Evolutionary conservation across 2,113 vertebrate species (phyloP).

Genomic region (Colistium nudipinnis): DNA sequence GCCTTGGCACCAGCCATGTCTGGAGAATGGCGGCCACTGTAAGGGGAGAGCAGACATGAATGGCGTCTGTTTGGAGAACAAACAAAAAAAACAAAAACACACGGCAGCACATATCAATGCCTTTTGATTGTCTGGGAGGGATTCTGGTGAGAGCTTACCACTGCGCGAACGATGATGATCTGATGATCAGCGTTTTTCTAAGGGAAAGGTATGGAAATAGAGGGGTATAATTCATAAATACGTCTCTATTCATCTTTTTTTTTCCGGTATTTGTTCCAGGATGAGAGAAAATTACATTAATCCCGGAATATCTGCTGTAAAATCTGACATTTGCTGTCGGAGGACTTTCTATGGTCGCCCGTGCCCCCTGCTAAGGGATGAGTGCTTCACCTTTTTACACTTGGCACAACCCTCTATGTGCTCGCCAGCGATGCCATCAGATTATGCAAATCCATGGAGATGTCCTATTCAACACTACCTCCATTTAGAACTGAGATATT

Average conservation of each 20-base stretch:
- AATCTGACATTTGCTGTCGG: conserved; percentile 49
- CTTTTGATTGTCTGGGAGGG: conserved; percentile 50
- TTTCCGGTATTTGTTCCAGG: background rate
- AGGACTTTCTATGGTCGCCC: conserved; percentile 42
- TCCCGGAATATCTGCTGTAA: conserved; percentile 32
- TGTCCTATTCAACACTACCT: conserved; percentile 75
- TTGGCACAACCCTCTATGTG: conserved; percentile 76
- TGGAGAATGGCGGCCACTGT: conserved; percentile 78
- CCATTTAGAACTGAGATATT: conserved; percentile 74
- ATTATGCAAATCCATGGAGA: conserved; percentile 86
- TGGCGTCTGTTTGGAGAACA: conserved; percentile 55
- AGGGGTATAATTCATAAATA: background rate
- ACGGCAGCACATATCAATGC: conserved; percentile 49
- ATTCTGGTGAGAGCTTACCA: conserved; percentile 35
- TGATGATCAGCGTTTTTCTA: background rate
- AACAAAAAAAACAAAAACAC: conserved; percentile 25
- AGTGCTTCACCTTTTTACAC: conserved; percentile 79
- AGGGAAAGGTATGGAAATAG: background rate
- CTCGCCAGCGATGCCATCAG: conserved; percentile 76
- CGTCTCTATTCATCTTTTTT: background rate
- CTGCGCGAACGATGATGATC: conserved; percentile 1
- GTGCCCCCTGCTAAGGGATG: conserved; percentile 64
- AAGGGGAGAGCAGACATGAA: conserved; percentile 77
- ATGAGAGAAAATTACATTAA: background rate
- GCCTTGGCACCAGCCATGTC: conserved; percentile 76